Evolutionary conservation across 2,888 invertebrate species (phyloP).

Genomic region (Lissocephala sabroskyi): DNA sequence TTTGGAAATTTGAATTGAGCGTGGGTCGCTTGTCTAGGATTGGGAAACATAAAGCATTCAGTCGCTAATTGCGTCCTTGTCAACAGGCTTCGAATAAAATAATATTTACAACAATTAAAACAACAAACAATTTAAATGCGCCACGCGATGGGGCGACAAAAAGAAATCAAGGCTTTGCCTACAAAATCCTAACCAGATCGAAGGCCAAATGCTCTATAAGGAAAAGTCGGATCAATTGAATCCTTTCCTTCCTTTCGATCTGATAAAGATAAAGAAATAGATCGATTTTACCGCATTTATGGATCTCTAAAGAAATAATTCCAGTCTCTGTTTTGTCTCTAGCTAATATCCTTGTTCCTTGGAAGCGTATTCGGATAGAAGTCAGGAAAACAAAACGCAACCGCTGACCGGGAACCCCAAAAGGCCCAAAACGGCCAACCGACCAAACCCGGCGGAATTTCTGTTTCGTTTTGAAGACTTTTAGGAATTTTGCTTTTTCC

Average conservation of each 20-base stretch:
- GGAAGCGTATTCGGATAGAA: too few species aligned
- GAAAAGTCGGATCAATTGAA: too few species aligned
- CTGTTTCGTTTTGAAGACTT: not conserved
- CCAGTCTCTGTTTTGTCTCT: too few species aligned
- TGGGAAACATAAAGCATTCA: conserved; percentile 8
- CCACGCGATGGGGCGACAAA: not conserved
- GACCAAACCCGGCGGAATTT: too few species aligned
- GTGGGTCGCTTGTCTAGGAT: conserved; percentile 14
- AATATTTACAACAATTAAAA: conserved; percentile 41
- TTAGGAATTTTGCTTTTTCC: not conserved
- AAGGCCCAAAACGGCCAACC: conserved; percentile 14
- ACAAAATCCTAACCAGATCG: too few species aligned
- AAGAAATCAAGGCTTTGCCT: too few species aligned
- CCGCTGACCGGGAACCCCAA: not conserved
- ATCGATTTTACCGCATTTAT: too few species aligned
- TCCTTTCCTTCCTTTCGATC: too few species aligned
- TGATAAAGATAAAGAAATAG: too few species aligned
- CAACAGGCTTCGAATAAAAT: conserved; percentile 45
- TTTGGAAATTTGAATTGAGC: conserved; percentile 36
- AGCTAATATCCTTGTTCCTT: too few species aligned
- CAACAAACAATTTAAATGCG: conserved; percentile 18
- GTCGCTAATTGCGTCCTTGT: conserved; percentile 49
- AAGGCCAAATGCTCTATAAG: too few species aligned
- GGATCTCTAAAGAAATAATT: too few species aligned
- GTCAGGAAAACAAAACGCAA: not conserved